Evolutionary conservation across 1,140 invertebrate genomes (phyloP).

Genomic region (Pseudomyrmex flavicornis): DNA sequence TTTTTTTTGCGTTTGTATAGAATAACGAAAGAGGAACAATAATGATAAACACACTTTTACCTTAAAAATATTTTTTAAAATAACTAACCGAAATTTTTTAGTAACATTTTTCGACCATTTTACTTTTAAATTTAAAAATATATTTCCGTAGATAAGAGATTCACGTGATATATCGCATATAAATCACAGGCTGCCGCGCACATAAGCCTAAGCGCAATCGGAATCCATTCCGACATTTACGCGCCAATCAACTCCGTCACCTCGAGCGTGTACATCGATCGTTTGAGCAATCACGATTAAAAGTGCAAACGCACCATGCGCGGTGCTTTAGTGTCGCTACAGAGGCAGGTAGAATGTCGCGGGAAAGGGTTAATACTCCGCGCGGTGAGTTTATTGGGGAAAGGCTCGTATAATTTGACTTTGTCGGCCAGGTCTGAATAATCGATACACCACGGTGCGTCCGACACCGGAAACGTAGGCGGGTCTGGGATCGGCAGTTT

Average conservation of each 20-base stretch:
- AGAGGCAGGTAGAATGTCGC: not conserved
- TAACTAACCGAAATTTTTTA: not conserved
- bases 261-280: slow-evolving; percentile 31
- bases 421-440: slow-evolving; percentile 76
- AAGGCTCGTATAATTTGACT: slow-evolving; percentile 80
- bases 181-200: not conserved
- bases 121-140: too few relatives aligned
- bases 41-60: too few relatives aligned
- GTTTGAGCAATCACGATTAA: slow-evolving; percentile 61
- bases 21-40: too few relatives aligned
- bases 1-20: too few relatives aligned
- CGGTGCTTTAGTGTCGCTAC: slow-evolving; percentile 48
- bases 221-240: slow-evolving; percentile 5
- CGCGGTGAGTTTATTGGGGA: slow-evolving; percentile 65
- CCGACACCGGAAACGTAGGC: slow-evolving; percentile 78
- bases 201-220: not conserved
- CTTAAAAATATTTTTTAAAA: too few relatives aligned
- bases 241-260: slow-evolving; percentile 31
- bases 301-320: slow-evolving; percentile 53
- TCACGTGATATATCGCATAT: not conserved
- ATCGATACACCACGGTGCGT: slow-evolving; percentile 76
- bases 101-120: too few relatives aligned
- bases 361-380: slow-evolving; percentile 65
- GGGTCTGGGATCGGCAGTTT: slow-evolving; percentile 76
- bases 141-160: too few relatives aligned